Percentiles rank a stretch among this genome's conserved stretches.
Evolutionary conservation across 2,113 vertebrate genomes (phyloP).

Genomic region (Psophia crepitans): DNA sequence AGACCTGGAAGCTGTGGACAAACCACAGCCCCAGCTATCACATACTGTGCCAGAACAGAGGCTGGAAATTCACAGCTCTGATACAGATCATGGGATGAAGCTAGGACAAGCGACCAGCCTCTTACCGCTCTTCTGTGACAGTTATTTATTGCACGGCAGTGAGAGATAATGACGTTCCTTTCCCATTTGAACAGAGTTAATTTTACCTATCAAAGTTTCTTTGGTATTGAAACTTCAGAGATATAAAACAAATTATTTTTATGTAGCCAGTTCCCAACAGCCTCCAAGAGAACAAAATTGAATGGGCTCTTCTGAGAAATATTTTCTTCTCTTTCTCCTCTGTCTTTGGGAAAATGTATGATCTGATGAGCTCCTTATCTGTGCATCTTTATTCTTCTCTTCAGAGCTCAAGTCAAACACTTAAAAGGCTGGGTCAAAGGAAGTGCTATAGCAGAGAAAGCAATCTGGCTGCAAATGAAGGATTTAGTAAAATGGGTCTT

Average conservation of each 20-base stretch:
- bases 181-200: not conserved
- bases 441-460: not conserved
- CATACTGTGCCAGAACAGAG: not conserved
- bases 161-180: not conserved
- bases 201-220: not conserved
- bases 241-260: not conserved
- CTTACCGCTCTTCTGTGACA: not conserved
- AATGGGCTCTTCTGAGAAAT: not conserved
- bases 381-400: not conserved
- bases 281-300: not conserved
- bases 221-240: not conserved
- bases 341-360: not conserved
- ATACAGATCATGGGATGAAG: not conserved
- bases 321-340: not conserved
- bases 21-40: not conserved
- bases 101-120: not conserved
- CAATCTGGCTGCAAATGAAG: not conserved
- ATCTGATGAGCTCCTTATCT: not conserved
- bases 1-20: not conserved
- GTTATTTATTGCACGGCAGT: not conserved
- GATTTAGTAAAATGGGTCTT: not conserved
- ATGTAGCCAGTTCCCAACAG: not conserved
- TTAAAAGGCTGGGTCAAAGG: conserved; percentile 6
- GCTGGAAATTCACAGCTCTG: not conserved
- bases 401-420: not conserved